These are phyloP conservation scores for Illadopsis cleaveri DNA, from an alignment of 2,113 vertebrate genomes.

Conservation along the genomic window DNA sequence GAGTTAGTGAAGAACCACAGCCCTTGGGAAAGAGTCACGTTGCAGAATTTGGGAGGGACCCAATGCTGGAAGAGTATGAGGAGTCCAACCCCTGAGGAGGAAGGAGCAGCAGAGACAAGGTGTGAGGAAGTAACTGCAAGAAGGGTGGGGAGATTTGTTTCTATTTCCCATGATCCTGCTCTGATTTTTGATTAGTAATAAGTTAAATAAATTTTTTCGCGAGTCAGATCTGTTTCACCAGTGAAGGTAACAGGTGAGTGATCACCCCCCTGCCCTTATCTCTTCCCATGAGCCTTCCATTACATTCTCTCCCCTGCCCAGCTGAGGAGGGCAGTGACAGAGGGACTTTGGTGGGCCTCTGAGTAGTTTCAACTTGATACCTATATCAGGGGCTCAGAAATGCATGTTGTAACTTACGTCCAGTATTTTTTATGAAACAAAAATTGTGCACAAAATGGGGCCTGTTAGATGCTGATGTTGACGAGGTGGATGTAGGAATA, in stretches of 20 bases:
- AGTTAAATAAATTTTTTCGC: neutral
- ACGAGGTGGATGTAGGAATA: neutral
- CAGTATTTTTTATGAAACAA: neutral
- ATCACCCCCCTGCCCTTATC: neutral
- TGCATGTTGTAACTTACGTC: neutral
- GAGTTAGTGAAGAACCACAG: neutral
- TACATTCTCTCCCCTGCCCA: neutral
- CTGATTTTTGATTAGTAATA: neutral
- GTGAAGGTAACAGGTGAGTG: rapidly evolving
- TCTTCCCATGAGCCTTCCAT: rapidly evolving
- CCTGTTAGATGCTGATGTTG: neutral
- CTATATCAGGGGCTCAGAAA: neutral
- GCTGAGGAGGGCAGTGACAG: neutral
- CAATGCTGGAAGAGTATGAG: neutral
- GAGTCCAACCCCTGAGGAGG: neutral
- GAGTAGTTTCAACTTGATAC: neutral
- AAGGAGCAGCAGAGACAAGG: rapidly evolving
- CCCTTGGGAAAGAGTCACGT: neutral
- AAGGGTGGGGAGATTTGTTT: neutral
- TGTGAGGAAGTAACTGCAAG: neutral
- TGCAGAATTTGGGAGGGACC: neutral
- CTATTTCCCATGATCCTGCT: neutral
- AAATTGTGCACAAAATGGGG: neutral
- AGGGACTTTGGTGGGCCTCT: neutral
- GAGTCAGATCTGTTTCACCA: neutral